Conservation (phyloP, 2,797 vertebrate species). For the Chiloscyllium punctatum region DNA sequence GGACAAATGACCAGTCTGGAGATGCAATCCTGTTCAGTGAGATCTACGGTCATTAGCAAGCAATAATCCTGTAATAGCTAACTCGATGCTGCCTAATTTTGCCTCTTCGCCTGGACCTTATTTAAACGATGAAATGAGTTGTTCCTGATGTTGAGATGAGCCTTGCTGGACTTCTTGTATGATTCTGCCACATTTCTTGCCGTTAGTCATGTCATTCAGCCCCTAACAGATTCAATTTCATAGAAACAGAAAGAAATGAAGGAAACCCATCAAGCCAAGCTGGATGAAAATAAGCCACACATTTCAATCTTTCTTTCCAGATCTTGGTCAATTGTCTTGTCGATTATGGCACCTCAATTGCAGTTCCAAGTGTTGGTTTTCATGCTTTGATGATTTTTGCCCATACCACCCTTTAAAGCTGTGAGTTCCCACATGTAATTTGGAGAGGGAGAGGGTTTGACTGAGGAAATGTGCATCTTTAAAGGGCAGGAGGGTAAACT, state of each 20-base stretch:
- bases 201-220: too few species aligned
- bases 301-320: background rate
- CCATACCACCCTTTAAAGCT: background rate
- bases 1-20: too few species aligned
- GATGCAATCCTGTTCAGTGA: too few species aligned
- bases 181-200: too few species aligned
- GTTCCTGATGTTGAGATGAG: too few species aligned
- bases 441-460: background rate
- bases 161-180: too few species aligned
- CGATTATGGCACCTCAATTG: background rate
- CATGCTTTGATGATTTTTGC: background rate
- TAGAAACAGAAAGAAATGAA: background rate
- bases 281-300: background rate
- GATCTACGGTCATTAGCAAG: too few species aligned
- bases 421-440: background rate
- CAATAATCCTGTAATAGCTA: too few species aligned
- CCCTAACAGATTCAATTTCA: background rate
- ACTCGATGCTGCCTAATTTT: too few species aligned
- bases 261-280: background rate
- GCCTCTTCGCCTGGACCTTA: too few species aligned
- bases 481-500: background rate
- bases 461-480: background rate
- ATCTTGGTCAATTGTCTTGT: background rate
- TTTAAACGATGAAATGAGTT: too few species aligned
- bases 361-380: background rate